A percentile compares a stretch with the other conserved stretches of the same genome.
Evolutionary conservation across 2,113 vertebrate genomes (phyloP).

Genomic region (Plecotus auritus): DNA sequence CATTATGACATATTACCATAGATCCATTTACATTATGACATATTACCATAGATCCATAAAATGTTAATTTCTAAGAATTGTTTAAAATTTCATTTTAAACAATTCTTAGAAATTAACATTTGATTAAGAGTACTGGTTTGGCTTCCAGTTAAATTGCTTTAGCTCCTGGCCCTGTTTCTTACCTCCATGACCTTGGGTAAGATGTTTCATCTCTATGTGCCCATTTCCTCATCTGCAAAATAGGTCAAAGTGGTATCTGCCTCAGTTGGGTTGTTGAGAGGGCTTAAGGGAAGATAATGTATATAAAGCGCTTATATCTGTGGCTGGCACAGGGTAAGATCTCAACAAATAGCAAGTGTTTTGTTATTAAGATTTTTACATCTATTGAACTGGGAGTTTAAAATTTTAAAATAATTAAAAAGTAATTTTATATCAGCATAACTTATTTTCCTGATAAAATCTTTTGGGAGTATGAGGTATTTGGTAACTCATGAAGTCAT

Average conservation of each 20-base stretch:
- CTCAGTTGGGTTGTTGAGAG: background rate
- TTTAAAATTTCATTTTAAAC: slow-evolving; percentile 44
- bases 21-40: background rate
- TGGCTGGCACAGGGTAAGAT: background rate
- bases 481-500: background rate
- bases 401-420: background rate
- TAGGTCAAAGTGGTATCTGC: background rate
- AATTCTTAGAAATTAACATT: background rate
- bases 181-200: background rate
- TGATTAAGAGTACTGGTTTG: background rate
- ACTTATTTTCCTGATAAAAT: background rate
- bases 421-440: background rate
- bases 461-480: background rate
- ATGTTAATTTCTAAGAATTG: too few species aligned
- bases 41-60: background rate
- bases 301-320: background rate
- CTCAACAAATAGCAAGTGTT: background rate
- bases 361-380: background rate
- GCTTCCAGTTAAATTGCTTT: background rate
- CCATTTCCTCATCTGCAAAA: background rate
- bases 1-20: background rate
- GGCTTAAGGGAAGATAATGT: background rate
- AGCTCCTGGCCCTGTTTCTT: background rate
- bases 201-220: background rate
- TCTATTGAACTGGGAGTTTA: background rate